Evolutionary conservation across 2,113 vertebrate genomes (phyloP).

Genomic region (Lonchura striata): DNA sequence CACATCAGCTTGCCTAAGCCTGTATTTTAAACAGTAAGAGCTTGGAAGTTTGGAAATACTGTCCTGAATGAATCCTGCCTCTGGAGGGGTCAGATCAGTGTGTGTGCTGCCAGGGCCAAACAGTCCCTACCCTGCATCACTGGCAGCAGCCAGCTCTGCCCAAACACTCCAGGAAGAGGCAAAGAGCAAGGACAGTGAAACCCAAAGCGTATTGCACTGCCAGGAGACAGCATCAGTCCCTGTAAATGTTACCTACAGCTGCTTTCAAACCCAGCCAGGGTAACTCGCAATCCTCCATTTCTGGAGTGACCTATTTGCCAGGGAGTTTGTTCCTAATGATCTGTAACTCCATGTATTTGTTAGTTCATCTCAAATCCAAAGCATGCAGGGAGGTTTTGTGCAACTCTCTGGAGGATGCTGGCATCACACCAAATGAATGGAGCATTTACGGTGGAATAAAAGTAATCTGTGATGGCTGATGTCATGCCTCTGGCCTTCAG

Average conservation of each 20-base stretch:
- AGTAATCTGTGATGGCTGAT: neutral
- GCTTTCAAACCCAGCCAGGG: neutral
- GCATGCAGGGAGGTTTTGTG: neutral
- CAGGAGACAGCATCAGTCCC: neutral
- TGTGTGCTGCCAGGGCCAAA: neutral
- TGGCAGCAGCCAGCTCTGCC: neutral
- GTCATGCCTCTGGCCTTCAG: neutral
- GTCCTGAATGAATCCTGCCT: neutral
- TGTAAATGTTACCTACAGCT: neutral
- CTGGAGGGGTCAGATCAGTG: neutral
- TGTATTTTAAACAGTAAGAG: neutral
- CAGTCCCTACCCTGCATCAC: neutral
- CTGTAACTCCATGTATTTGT: neutral
- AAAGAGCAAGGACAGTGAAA: neutral
- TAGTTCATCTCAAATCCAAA: neutral
- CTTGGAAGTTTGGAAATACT: neutral
- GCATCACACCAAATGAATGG: neutral
- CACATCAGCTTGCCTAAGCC: neutral
- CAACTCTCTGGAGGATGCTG: neutral
- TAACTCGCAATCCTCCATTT: neutral
- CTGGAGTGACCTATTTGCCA: neutral
- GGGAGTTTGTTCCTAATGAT: neutral
- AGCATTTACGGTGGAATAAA: neutral
- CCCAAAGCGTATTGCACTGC: neutral
- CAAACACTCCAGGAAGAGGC: neutral